Base-by-base conservation (phyloP, 2,888 invertebrate species). In the Tromatobia lineatoria region DNA sequence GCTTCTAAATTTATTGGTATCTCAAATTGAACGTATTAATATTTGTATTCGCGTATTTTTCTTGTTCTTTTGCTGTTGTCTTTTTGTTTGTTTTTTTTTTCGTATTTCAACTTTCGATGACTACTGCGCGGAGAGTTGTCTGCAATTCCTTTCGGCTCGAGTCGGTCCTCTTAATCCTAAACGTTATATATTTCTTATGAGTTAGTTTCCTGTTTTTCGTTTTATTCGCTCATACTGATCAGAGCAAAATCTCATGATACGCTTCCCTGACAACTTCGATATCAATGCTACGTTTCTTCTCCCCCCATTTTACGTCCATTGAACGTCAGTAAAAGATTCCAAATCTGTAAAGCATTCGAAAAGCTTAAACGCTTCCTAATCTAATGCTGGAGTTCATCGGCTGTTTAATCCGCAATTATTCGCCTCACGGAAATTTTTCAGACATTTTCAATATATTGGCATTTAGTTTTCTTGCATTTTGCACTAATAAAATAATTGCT, bases 321-420 rank as follows among this genome's bases (percentile, higher is more conserved):
- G 70, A 70, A 47, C 20, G 45, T 70, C 80, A 86, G 80, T 85
- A 88, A 87, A 89, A 84, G 79, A 88, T 67, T 87, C 77, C 77
- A 86, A 85, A 87, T 76, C 83, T 86, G 86, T 85, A 89, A 88
- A 89, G 84, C 88, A 80, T 50, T 89, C 86, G 74, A 88, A 88
- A 87, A 83, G 85, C 87, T 78, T 80, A 69, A n/a, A 69, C 54
- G 74, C 66, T 67, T 45, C 25, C 83, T 83, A 80, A 66, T 75
- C 73, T 69, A 79, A 73, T 57, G 13, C 66, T 57, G 71, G 71
- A 77, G 82, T 82, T 73, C 59, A n/a, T 75, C 70, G 78, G 78
- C 59, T 66, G n/a, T 59, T 71, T 52, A 29, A 42, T 42, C 69
- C 81, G 57, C 59, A 52, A 61, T 70, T 69, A 52, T 23, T 74